phyloP scores from a whole-genome alignment of 2,797 vertebrate species.

The Tapera naevia region DNA sequence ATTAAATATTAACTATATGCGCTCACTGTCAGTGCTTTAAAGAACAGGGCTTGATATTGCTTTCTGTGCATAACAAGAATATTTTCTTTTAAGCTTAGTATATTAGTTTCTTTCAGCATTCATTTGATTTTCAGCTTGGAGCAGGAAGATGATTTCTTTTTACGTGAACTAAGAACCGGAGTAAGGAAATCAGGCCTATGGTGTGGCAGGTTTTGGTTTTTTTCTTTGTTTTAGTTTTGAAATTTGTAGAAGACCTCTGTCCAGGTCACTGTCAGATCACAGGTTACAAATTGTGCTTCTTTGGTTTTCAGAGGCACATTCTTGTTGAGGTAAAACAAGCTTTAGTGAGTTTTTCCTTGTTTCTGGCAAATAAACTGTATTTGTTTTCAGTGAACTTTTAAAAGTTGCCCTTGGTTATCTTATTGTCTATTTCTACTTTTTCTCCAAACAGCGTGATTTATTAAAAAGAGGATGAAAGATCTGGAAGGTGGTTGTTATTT shows the following conservation, averaged over 20 bases:
- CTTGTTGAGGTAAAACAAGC: not conserved
- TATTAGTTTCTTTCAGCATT: not conserved
- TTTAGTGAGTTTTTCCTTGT: not conserved
- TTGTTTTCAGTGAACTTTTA: not conserved
- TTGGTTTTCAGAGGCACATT: not conserved
- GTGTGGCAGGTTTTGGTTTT: not conserved
- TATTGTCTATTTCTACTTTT: not conserved
- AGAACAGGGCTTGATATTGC: not conserved
- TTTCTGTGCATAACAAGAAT: not conserved
- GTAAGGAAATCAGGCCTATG: not conserved
- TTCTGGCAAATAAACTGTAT: not conserved
- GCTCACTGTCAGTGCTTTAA: not conserved
- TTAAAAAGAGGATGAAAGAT: not conserved
- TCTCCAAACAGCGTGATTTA: not conserved
- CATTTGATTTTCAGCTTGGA: not conserved
- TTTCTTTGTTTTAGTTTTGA: not conserved
- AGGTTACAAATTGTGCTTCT: not conserved
- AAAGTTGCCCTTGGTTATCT: not conserved
- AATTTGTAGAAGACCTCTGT: not conserved
- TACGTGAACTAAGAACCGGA: not conserved
- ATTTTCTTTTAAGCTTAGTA: not conserved
- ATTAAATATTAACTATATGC: slow-evolving; percentile 44
- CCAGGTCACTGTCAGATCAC: not conserved
- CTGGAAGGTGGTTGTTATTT: not conserved
- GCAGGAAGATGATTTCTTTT: not conserved